These are phyloP conservation scores for Sebastes glaucus DNA, from an alignment of 2,797 vertebrate genomes.

Conservation along the genomic window DNA sequence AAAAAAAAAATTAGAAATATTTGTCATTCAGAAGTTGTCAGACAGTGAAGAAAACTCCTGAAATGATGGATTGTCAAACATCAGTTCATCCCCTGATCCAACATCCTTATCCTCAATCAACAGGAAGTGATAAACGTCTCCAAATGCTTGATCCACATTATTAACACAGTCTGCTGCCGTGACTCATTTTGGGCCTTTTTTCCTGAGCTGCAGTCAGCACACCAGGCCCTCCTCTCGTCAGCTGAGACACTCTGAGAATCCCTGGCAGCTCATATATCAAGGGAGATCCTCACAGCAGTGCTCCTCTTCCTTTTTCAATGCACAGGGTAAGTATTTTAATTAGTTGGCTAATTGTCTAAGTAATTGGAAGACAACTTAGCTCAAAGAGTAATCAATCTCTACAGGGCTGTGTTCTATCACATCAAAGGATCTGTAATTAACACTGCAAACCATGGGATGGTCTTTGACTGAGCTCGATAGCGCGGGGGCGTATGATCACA, in stretches of 20 bases:
- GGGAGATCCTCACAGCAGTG: conserved; percentile 83
- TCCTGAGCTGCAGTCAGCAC: conserved; percentile 50
- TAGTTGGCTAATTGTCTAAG: conserved; percentile 99
- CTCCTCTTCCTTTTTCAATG: conserved; percentile 94
- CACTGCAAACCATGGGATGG: conserved; percentile 88
- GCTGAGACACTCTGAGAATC: conserved; percentile 78
- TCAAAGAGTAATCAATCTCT: conserved; percentile 99
- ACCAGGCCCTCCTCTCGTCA: conserved; percentile 68
- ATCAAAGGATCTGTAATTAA: conserved; percentile 99
- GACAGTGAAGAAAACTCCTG: conserved; percentile 11
- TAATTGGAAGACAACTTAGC: conserved; percentile 99
- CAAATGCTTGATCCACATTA: conserved; percentile 48
- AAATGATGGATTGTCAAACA: conserved; percentile 57
- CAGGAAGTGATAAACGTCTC: conserved; percentile 53
- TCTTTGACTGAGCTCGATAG: conserved; percentile 82
- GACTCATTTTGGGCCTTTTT: conserved; percentile 46
- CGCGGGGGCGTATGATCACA: conserved; percentile 77
- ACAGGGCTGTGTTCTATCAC: conserved; percentile 98
- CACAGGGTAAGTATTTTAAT: conserved; percentile 99
- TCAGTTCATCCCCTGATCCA: conserved; percentile 19
- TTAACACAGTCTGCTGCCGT: conserved; percentile 28
- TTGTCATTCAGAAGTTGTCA: conserved; percentile 49
- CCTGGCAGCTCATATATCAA: conserved; percentile 91
- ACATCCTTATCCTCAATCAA: conserved; percentile 54
- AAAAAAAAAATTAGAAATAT: conserved; percentile 44